Base-by-base conservation (phyloP, 1,140 invertebrate genomes). In the Ceratoteleas bidentatus region DNA sequence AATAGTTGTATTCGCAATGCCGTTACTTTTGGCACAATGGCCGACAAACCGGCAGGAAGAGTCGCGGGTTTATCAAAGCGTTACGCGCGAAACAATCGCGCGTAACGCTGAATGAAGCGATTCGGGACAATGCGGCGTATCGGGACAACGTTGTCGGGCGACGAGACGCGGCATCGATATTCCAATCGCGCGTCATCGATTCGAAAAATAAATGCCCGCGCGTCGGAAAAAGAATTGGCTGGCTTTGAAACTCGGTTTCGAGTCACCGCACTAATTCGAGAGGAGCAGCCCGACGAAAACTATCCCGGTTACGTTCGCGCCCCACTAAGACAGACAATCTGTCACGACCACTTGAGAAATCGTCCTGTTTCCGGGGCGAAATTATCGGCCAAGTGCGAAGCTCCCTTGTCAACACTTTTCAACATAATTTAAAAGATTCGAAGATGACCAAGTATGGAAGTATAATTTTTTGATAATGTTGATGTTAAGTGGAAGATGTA, bases 171-270 rank as follows among this genome's bases (percentile, higher is more conserved):
- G 52, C 38, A 75, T 68, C 24, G 57, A 69, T 68, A 56, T 69
- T 69, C 65, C 64, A 58, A 74, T 64, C 77, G 61, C 24, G 69
- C 49, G 38, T 16, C 61, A 69, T 9, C 15, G 43, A 57, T 54
- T 68, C 45, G 76, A 50, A 75, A 75, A 75, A 76, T 72, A 76
- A 76, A 76, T 81, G 24, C 24, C 58, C 47, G 69, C 57, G 53
- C 66, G 79, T 72, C 73, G 79, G 73, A 82, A 82, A 82, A 82
- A 82, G 72, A 76, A 82, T 82, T 82, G 79, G 56, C 79, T 73
- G 40, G 62, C 66, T 81, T 61, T 61, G 54, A 60, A 66, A 76
- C 60, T 72, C 73, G 73, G 72, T 76, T 72, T 81, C 66, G 66
- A 50, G 58, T 81, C 60, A 54, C 54, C 36, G 68, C 61, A 81